Base-by-base conservation (phyloP, 2,113 vertebrate genomes). In the Stegostoma tigrinum region DNA sequence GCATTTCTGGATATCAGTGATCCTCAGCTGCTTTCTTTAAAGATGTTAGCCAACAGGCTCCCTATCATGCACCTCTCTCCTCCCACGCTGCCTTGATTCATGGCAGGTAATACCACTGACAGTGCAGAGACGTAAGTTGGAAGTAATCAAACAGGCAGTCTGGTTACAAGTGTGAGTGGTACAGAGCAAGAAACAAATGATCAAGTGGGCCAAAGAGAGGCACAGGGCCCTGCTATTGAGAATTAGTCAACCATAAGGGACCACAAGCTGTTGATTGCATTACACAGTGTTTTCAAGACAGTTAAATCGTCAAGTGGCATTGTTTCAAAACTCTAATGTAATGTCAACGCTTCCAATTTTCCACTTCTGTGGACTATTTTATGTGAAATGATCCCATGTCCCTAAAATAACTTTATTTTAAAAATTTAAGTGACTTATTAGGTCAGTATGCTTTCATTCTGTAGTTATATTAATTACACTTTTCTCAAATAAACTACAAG, bases 371-470 rank as follows among this genome's bases (percentile, higher is more conserved):
- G 14, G 75, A 72, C 94, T 52, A 72, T 70, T 52, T 15, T 12
- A 38, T 68, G 66, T 24, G 45, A 70, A 94, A 42, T 94, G 91
- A 94, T 42, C 91, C 91, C 66, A 94, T 45, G 64, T 45, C 68
- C 38, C 68, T 15, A 45, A 94, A 94, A 94, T 45, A 23, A 21
- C 94, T 45, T 95, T 48, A 70, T 95, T 95, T 95, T 48, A 75
- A 72, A 95, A 42, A 70, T 52, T 95, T 95, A 70, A 70, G 12
- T 8, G 45, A 75, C 67, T 95, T 95, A 45, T 17, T 72, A 38
- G 94, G 94, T 95, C 94, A 95, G n/a, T 30, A 21, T 95, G 24
- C 68, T 95, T 95, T 48, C n/a, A 95, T 95, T 72, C 94, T 95
- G 94, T 34, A 19, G 24, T 95, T 95, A 23, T 68, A 95, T 72